Base-by-base conservation (phyloP, 2,113 vertebrate species). In the Pelusios castaneus region DNA sequence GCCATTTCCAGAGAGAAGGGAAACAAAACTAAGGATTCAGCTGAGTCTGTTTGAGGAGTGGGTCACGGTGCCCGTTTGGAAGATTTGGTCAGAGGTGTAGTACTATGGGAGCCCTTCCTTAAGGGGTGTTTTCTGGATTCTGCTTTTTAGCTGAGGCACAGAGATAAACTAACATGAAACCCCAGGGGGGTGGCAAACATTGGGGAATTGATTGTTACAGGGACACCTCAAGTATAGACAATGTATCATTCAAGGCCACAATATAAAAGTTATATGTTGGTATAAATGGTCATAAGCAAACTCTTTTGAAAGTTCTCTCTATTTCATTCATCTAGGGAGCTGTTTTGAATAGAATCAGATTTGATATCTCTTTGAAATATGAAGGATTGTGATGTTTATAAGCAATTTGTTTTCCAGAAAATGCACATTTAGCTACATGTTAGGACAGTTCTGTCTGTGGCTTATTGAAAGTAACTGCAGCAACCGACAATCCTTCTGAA, bases 361-460 rank as follows among this genome's bases (percentile, higher is more conserved):
- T 45, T 88, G 54, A 27, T 63, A 87, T 82, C 0, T 1, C 94
- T 94, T 93, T 60, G 77, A 96, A 87, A 54, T 47, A 5, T 78
- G 92, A 89, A 89, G 4, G 27, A 49, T 84, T 94, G 84, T 92
- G 45, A 83, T 89, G 82, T 21, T 84, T 89, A 93, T 92, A 92
- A 89, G 52, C 27, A 84, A 11, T 31, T 17, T 85, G 19, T 90
- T 97, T 97, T 97, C 73, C 85, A 92, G 81, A 94, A 85, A 80
- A 77, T 76, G 45, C 8, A 5, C 5, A 58, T 91, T 92, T 38
- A 88, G 3, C 16, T 34, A 73, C 58, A 31, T 54, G 14, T 56
- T 70, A 60, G 78, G 79, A 78, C 84, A 95, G 8, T 96, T 96
- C 60, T 95, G 22, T 79, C 82, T 47, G 3, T 76, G 76, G 58